Percentiles rank a stretch among this genome's conserved stretches.
phyloP scores from a whole-genome alignment of 2,888 invertebrate genomes.

The Meiosimyza platycephala region DNA sequence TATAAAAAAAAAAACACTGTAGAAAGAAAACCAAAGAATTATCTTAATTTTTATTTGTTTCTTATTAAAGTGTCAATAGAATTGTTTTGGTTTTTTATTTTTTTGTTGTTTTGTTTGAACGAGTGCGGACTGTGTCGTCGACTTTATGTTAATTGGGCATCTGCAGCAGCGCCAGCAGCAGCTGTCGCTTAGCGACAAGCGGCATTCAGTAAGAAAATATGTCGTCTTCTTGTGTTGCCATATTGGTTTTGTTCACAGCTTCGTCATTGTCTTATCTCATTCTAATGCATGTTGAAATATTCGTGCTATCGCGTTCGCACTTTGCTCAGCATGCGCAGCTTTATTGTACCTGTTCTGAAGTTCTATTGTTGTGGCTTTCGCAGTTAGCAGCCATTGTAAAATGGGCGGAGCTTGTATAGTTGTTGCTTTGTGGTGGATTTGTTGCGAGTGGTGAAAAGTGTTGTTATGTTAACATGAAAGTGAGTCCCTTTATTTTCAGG shows the following conservation, averaged over 20 bases:
- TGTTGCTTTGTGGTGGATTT: neutral
- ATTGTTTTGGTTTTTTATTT: too few relatives aligned
- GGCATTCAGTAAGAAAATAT: too few relatives aligned
- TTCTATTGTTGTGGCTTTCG: conserved; percentile 15
- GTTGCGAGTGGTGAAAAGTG: conserved; percentile 9
- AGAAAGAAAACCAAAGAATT: too few relatives aligned
- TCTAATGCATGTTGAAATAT: conserved; percentile 6
- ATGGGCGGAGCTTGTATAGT: conserved; percentile 59
- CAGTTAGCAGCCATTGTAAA: conserved; percentile 60
- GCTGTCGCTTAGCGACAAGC: neutral
- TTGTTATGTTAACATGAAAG: neutral
- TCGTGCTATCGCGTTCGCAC: conserved; percentile 14
- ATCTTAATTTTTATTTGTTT: too few relatives aligned
- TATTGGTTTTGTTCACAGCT: conserved; percentile 47
- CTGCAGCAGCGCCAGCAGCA: neutral
- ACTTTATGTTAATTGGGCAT: conserved; percentile 13
- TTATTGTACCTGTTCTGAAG: conserved; percentile 25
- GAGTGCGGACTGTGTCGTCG: neutral
- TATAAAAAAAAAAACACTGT: too few relatives aligned
- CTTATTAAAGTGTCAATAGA: too few relatives aligned
- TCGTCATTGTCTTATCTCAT: conserved; percentile 19
- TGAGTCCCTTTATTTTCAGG: neutral
- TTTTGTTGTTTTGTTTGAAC: too few relatives aligned
- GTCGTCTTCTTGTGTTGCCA: conserved; percentile 15
- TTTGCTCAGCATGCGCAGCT: conserved; percentile 51